A percentile compares a stretch with the other conserved stretches of the same genome.
Conservation (phyloP, 2,888 invertebrate genomes). For the Philereme transversata region DNA sequence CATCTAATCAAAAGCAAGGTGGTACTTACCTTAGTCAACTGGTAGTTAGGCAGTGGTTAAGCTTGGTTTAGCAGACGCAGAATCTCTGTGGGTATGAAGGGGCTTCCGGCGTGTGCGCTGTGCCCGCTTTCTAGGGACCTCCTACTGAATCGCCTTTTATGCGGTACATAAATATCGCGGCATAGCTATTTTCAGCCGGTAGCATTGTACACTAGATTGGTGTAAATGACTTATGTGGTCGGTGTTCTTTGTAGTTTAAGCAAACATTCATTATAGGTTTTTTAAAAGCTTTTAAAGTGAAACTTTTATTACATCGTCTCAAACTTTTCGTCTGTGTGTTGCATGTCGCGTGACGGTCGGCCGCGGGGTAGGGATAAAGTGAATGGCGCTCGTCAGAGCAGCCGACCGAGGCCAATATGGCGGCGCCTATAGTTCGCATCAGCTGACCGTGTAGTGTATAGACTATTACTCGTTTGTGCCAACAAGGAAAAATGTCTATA, state of each 20-base stretch:
- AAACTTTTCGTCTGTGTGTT: too few species aligned
- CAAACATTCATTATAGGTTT: neutral
- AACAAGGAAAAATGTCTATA: too few species aligned
- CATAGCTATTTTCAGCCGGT: slow-evolving; percentile 16
- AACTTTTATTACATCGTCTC: too few species aligned
- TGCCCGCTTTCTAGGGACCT: slow-evolving; percentile 52
- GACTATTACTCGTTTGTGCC: too few species aligned
- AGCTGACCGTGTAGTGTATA: too few species aligned
- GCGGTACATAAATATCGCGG: slow-evolving; percentile 28
- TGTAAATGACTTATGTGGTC: slow-evolving; percentile 7
- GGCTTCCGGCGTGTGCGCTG: slow-evolving; percentile 54
- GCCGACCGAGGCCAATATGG: too few species aligned
- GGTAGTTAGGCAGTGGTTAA: slow-evolving; percentile 44
- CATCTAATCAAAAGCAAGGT: slow-evolving; percentile 59
- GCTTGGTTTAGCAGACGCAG: slow-evolving; percentile 44
- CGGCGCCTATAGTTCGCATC: too few species aligned
- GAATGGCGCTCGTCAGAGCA: too few species aligned
- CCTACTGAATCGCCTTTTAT: slow-evolving; percentile 51
- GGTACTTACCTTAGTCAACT: slow-evolving; percentile 50
- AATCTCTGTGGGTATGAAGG: slow-evolving; percentile 50
- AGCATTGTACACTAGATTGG: slow-evolving; percentile 14
- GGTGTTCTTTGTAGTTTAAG: slow-evolving; percentile 10
- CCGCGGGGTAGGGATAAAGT: too few species aligned
- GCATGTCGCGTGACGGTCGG: too few species aligned
- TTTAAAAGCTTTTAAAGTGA: too few species aligned